Evolutionary conservation across 2,113 vertebrate genomes (phyloP).

Genomic region (Rhagologus leucostigma): DNA sequence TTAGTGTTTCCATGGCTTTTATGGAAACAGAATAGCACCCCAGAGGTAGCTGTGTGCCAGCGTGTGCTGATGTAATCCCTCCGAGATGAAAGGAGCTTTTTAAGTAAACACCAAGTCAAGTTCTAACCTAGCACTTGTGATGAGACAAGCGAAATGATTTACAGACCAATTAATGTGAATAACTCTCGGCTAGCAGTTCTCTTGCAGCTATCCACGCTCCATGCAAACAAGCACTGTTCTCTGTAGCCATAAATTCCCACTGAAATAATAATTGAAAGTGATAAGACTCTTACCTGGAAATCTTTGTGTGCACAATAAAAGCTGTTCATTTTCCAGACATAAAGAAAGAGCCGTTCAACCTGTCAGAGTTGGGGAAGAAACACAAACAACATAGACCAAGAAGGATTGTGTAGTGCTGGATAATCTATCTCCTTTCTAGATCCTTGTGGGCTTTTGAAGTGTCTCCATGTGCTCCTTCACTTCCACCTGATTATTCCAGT

Average conservation of each 20-base stretch:
- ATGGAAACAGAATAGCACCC: not conserved
- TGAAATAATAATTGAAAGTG: not conserved
- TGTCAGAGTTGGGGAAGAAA: not conserved
- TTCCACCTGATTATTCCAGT: not conserved
- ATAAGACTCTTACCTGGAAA: not conserved
- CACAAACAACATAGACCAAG: not conserved
- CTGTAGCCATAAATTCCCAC: not conserved
- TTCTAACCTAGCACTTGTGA: not conserved
- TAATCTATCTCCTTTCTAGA: not conserved
- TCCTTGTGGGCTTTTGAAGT: not conserved
- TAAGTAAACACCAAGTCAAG: not conserved
- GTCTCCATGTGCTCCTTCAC: not conserved
- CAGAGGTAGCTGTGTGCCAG: not conserved
- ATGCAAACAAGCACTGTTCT: not conserved
- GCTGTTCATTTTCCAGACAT: not conserved
- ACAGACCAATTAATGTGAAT: not conserved
- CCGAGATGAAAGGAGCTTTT: not conserved
- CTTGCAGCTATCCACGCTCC: not conserved
- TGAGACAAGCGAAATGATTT: not conserved
- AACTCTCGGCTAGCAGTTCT: not conserved
- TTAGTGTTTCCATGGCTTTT: not conserved
- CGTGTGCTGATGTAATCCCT: constrained; percentile 19
- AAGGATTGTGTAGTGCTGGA: not conserved
- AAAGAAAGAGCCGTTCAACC: not conserved
- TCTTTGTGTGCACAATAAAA: not conserved